Evolutionary conservation across 2,113 vertebrate species (phyloP).

Genomic region (human): GRCh38 chr14:65072001-65072500

Average conservation of each 20-base stretch:
- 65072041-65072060: background rate
- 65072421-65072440: background rate
- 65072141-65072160: background rate
- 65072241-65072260: background rate
- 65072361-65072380: background rate
- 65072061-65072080: background rate
- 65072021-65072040: background rate
- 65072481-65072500: background rate
- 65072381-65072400: background rate
- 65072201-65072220: background rate
- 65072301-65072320: background rate
- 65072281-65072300: background rate
- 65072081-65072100: slow-evolving; percentile 13
- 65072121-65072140: background rate
- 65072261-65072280: background rate
- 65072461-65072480: background rate
- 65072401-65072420: background rate
- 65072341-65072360: too few species aligned
- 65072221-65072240: background rate
- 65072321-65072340: background rate
- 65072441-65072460: background rate
- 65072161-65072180: background rate
- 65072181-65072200: background rate
- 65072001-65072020: background rate
- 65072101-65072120: background rate